phyloP scores from a whole-genome alignment of 1,140 invertebrate species.

The Megathymus violae region DNA sequence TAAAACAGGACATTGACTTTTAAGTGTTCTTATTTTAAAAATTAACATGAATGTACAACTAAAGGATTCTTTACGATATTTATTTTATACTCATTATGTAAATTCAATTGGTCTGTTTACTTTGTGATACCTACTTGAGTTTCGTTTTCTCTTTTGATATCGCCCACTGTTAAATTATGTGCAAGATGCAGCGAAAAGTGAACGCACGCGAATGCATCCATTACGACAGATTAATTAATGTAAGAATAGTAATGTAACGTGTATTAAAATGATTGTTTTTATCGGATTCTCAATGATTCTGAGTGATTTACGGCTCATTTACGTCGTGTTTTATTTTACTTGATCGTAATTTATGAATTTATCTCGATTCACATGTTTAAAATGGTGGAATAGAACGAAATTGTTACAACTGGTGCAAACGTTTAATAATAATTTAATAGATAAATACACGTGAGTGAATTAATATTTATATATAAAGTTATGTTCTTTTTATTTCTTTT shows the following conservation, averaged over 20 bases:
- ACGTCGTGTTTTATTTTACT: conserved; percentile 7
- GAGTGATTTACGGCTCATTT: conserved; percentile 25
- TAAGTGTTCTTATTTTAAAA: conserved; percentile 29
- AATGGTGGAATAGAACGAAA: too few species aligned
- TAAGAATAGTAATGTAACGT: conserved; percentile 24
- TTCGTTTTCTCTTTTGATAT: conserved; percentile 65
- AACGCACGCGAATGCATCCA: conserved; percentile 46
- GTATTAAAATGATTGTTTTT: conserved; percentile 26
- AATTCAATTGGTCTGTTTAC: conserved; percentile 51
- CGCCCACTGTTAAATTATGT: conserved; percentile 51
- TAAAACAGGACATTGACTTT: conserved; percentile 15
- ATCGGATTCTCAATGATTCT: conserved; percentile 19
- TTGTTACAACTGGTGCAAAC: too few species aligned
- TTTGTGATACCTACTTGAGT: conserved; percentile 44
- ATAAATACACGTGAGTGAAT: too few species aligned
- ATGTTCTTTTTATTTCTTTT: too few species aligned
- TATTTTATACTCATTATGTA: conserved; percentile 53
- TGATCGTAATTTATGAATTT: conserved; percentile 13
- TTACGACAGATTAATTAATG: conserved; percentile 43
- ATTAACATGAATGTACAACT: conserved; percentile 36
- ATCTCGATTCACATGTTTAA: conserved; percentile 13
- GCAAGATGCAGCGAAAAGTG: conserved; percentile 42
- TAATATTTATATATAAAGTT: too few species aligned
- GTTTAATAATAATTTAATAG: too few species aligned
- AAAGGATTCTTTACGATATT: conserved; percentile 40